Conservation (phyloP, 2,797 vertebrate genomes). For the Syndactyla subalaris region DNA sequence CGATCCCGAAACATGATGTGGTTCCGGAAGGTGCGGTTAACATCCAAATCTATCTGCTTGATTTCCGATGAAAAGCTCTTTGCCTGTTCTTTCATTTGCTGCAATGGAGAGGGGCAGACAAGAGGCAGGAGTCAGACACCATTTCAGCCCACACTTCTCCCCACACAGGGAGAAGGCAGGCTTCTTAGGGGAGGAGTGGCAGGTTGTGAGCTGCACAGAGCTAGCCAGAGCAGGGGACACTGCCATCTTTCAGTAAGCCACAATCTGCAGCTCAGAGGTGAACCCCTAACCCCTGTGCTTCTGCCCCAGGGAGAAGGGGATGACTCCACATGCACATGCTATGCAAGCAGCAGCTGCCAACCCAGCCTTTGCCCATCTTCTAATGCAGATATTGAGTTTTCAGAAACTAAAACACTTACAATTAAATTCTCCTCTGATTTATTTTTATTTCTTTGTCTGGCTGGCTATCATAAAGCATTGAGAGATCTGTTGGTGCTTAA, state of each 20-base stretch:
- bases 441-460: background rate
- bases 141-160: background rate
- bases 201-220: background rate
- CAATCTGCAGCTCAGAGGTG: background rate
- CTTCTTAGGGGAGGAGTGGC: background rate
- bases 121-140: background rate
- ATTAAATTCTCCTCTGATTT: background rate
- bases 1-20: conserved; percentile 96
- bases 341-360: background rate
- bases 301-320: background rate
- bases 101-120: background rate
- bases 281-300: background rate
- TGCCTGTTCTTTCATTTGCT: conserved; percentile 94
- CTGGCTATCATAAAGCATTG: background rate
- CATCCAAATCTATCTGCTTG: conserved; percentile 93
- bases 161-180: background rate
- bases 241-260: background rate
- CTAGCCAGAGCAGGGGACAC: background rate
- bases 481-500: background rate
- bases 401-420: background rate
- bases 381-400: background rate
- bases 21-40: conserved; percentile 93
- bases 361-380: background rate
- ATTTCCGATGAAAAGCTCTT: conserved; percentile 87
- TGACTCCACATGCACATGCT: rapidly evolving